Evolutionary conservation across 2,113 vertebrate genomes (phyloP), one percentile per base, ranked within the genome.

Genomic region (Eudyptes chrysolophus): DNA sequence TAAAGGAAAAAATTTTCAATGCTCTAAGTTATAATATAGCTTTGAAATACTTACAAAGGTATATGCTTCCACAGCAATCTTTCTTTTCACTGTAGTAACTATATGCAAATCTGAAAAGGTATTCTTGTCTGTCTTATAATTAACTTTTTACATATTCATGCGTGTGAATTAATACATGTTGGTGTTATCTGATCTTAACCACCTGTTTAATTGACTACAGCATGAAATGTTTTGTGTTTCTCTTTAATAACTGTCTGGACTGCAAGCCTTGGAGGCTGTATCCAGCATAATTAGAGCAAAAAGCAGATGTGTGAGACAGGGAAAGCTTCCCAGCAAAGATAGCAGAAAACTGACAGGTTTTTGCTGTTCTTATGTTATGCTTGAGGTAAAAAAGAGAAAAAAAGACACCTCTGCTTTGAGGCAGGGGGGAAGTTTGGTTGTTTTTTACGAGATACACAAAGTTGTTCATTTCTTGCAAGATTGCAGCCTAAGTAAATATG

Each of bases 151-250:
- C 57, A 52, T 95, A 93, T 87, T 79, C 49, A 34, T 83, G 57
- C 57, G 7, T 82, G 24, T 76, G 57, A 93, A 76, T 89, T 79
- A 92, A 54, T 87, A 36, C n/a, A 40, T 25, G n/a, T 64, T 92
- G 49, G 54, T 92, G 30, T 92, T 93, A 85, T 74, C 61, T 93
- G 57, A 72, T 93, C 36, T 71, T 83, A 97, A 72, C 69, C 65
- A 85, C 26, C 51, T 82, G 40, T 89, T 89, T 87, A 94, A 87
- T 68, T 92, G 78, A 79, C 84, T 92, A 7, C 1, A 2, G 38
- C 16, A 52, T 71, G 22, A 87, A 89, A 64, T 79, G 27, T 79
- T 90, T 69, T 72, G 77, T 97, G 51, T 87, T 97, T 89, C 78
- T 82, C 22, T 87, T 94, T 62, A 80, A 61, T 72, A 92, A 29